Base-by-base conservation (phyloP, 2,797 vertebrate genomes). In the Falco columbarius region DNA sequence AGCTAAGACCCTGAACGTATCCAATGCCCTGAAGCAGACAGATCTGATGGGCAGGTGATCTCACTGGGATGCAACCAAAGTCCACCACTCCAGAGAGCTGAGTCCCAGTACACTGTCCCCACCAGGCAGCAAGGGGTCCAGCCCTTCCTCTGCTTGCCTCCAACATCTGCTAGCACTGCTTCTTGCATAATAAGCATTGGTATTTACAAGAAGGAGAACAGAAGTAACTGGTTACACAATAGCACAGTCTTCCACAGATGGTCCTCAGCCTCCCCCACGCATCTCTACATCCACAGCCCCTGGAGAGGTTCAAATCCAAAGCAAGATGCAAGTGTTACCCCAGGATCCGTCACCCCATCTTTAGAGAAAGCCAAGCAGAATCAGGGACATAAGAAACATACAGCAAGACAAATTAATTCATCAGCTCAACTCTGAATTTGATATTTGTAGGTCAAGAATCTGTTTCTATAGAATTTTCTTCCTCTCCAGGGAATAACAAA, bases 21-120 rank as follows among this genome's bases (percentile, higher is more conserved):
- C 13, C 20, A n/a, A 40, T 4, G 49, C 9, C 30, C 34, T 30
- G 44, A 47, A 34, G 49, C 24, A 21, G 49, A 34, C 6, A 49
- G 40, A 49, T 19, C 30, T 1, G 1, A 29, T 3, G 58, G 27
- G 47, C 34, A 8, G 11, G 30, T 22, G 27, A 54, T 40, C 18
- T 29, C 22, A 42, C 38, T 22, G 30, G 49, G 46, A 77, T 4
- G 20, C 49, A 34, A 52, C 22, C 19, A 17, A 68, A 49, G 36
- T 18, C 26, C 58, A 27, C 7, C 1, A 1, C 38, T 70, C 36
- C 21, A 1, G 23, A 40, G 34, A 40, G 44, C 26, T 1, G 13
- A 17, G 46, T 13, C 34, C 79, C 49, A 44, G 24, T 42, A 20
- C 0, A 0, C 14, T 1, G 0, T 9, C 21, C 26, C 14, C 46